Conservation (phyloP, 2,888 invertebrate genomes). For the Psylliodes chrysocephalus region DNA sequence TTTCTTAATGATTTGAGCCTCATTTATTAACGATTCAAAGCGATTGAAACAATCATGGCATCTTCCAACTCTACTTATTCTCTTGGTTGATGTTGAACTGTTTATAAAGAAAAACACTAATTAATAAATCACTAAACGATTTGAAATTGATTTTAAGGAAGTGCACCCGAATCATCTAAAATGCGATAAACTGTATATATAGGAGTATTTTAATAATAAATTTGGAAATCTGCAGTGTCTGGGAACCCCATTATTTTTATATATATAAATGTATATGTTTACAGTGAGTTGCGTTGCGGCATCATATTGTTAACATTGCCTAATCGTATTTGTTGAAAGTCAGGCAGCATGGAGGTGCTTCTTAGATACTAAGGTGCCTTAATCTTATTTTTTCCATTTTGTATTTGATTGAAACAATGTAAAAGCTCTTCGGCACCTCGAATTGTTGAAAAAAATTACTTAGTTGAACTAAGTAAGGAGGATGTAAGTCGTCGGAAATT, state of each 20-base stretch:
- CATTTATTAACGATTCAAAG: too few relatives aligned
- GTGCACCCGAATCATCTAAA: too few relatives aligned
- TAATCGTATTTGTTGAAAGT: constrained; percentile 40
- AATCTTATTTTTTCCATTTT: constrained; percentile 39
- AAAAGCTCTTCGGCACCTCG: constrained; percentile 42
- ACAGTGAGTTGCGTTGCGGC: constrained; percentile 27
- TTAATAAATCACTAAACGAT: too few relatives aligned
- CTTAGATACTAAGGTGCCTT: constrained; percentile 48
- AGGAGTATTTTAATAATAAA: too few relatives aligned
- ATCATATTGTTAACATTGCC: constrained; percentile 37
- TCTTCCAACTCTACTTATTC: too few relatives aligned
- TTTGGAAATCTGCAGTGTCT: background rate
- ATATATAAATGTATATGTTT: constrained; percentile 12
- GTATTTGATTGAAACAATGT: constrained; percentile 30
- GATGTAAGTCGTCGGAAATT: constrained; percentile 5
- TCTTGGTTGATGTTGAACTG: too few relatives aligned
- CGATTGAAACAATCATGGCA: too few relatives aligned
- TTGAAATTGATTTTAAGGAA: too few relatives aligned
- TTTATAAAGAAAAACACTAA: too few relatives aligned
- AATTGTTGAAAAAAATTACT: constrained; percentile 40
- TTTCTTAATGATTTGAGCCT: too few relatives aligned
- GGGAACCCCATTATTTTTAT: background rate
- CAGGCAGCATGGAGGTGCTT: constrained; percentile 42
- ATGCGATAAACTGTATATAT: too few relatives aligned
- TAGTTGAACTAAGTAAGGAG: constrained; percentile 43